A percentile compares a stretch with the other conserved stretches of the same genome.
Conservation (phyloP, 2,113 vertebrate species). For the Edolisoma coerulescens region DNA sequence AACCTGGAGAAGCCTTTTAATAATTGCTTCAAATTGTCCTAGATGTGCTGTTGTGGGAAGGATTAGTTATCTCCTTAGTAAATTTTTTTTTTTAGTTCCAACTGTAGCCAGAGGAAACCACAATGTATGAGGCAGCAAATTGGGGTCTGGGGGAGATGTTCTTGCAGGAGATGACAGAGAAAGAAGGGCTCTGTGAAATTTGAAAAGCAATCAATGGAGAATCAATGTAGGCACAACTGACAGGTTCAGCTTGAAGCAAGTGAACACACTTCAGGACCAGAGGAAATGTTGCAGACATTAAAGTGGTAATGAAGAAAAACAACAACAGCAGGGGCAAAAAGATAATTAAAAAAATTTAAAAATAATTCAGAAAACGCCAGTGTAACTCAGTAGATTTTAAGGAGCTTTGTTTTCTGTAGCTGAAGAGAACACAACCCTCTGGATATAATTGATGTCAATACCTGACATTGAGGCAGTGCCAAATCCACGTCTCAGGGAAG, state of each 20-base stretch:
- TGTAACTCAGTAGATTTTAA: not conserved
- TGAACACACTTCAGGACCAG: not conserved
- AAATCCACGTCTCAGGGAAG: constrained; percentile 92
- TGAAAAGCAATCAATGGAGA: not conserved
- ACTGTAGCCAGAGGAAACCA: not conserved
- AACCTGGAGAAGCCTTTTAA: constrained; percentile 1
- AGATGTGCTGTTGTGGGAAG: not conserved
- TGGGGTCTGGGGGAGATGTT: not conserved
- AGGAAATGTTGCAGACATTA: not conserved
- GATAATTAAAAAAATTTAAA: not conserved
- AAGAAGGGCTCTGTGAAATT: not conserved
- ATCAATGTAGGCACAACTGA: not conserved
- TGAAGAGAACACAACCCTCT: not conserved
- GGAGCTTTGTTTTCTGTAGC: not conserved
- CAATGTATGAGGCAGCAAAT: not conserved
- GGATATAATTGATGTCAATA: constrained; percentile 10
- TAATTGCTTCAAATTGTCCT: not conserved
- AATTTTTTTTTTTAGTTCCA: not conserved
- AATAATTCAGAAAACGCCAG: not conserved
- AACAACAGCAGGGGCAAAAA: accelerated
- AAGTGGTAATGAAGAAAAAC: not conserved
- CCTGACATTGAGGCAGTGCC: constrained; percentile 91
- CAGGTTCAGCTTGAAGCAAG: not conserved
- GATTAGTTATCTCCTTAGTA: not conserved
- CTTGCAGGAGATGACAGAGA: not conserved